Base-by-base conservation (phyloP, 2,113 vertebrate species). In the Pangasianodon hypophthalmus region DNA sequence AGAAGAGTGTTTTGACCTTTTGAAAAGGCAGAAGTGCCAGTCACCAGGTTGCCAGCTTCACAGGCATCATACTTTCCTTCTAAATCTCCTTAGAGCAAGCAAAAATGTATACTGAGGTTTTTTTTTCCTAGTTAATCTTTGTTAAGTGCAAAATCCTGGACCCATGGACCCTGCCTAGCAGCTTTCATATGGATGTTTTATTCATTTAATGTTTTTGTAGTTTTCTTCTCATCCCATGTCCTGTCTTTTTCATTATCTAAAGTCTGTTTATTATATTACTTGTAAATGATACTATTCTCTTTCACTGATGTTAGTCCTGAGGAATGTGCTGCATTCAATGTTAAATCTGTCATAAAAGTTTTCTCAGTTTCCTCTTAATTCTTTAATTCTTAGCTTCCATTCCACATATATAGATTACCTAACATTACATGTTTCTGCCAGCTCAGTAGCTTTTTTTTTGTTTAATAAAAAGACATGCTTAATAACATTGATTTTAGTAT, bases 41-140 rank as follows among this genome's bases (percentile, higher is more conserved):
- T 71, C 84, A 52, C 77, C 86, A 71, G 67, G 13, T 87, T 83
- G 79, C 89, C 87, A 88, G 54, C 37, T 37, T 81, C 50, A 79
- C 60, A 85, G 32, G 46, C 85, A 91, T 91, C 87, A 87, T 54
- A 89, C 41, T 87, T 91, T 90, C 88, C 90, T 90, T 88, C 56
- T 29, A 73, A 91, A 90, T 77, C 64, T 52, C 56, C 56, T 50
- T 77, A 71, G 80, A 24, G 19, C 56, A 13, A 50, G 71, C 32
- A 73, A 84, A 85, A 54, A 48, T 10, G 46, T 84, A 90, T 41
- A 64, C 73, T 86, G 73, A 4, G n/a, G 77, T 50, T 26, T 87
- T 87, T 60, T 81, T 13, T 50, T 7, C 60, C 46, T 80, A 24
- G 81, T 82, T 50, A 79, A 52, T 44, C 91, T 84, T 13, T 77